These are phyloP conservation scores for Anas flavirostris DNA, from an alignment of 2,797 vertebrate species.

Conservation along the genomic window DNA sequence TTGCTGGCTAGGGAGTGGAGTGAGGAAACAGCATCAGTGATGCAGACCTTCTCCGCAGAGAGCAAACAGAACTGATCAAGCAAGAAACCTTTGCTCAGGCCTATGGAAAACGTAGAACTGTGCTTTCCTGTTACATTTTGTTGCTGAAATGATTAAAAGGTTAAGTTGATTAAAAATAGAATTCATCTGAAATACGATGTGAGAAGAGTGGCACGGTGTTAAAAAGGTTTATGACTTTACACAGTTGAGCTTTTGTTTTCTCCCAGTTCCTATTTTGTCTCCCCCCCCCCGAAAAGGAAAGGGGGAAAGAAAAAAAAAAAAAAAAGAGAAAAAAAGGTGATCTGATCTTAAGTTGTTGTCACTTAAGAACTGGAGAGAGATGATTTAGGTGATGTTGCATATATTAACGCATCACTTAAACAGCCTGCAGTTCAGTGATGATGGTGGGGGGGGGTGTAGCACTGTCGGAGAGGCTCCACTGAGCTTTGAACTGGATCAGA, in stretches of 20 bases:
- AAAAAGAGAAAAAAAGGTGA: not conserved
- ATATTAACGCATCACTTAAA: not conserved
- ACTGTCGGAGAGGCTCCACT: not conserved
- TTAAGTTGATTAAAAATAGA: not conserved
- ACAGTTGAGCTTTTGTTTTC: conserved; percentile 14
- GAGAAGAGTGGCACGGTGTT: not conserved
- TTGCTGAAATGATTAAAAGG: not conserved
- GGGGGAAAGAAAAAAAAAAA: too few species aligned
- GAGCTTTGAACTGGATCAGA: conserved; percentile 23
- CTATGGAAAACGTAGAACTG: not conserved
- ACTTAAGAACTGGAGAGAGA: conserved; percentile 35
- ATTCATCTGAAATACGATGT: not conserved
- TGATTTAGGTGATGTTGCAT: not conserved
- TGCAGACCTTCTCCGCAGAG: fast-evolving
- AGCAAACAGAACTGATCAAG: not conserved
- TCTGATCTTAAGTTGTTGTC: conserved; percentile 48
- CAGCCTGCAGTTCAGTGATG: not conserved
- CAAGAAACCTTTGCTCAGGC: not conserved
- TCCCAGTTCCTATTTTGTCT: not conserved
- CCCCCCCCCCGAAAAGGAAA: too few species aligned
- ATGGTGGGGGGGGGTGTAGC: not conserved
- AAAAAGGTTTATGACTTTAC: conserved; percentile 25
- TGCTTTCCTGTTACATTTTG: not conserved
- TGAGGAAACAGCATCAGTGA: not conserved
- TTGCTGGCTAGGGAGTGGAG: not conserved